A percentile compares a stretch with the other conserved stretches of the same genome.
phyloP scores from a whole-genome alignment of 37 sponge, comb jelly and placozoan species.

The Haliclona indistincta region DNA sequence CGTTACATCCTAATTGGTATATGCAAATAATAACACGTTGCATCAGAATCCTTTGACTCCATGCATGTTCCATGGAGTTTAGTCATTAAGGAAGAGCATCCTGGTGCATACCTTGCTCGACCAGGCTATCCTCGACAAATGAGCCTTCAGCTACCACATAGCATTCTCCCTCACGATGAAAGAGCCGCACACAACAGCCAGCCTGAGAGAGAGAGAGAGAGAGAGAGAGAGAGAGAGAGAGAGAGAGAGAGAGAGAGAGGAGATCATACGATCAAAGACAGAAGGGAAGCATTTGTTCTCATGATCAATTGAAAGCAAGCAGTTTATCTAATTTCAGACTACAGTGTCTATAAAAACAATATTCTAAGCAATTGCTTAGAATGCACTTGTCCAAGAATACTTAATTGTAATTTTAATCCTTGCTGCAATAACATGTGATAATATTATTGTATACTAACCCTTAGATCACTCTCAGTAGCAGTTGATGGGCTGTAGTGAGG shows the following conservation, averaged over 20 bases:
- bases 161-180: conserved; percentile 74
- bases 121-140: conserved; percentile 52
- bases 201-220: conserved; percentile 40
- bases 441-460: neutral
- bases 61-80: too few relatives aligned
- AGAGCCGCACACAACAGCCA: conserved; percentile 53
- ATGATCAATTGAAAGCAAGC: too few relatives aligned
- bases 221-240: too few relatives aligned
- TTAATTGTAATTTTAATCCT: neutral
- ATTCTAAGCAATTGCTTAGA: too few relatives aligned
- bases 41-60: too few relatives aligned
- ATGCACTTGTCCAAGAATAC: neutral
- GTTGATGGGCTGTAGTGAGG: conserved; percentile 5
- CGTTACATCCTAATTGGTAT: too few relatives aligned
- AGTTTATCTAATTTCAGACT: too few relatives aligned
- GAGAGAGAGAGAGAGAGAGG: too few relatives aligned
- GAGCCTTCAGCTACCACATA: conserved; percentile 80
- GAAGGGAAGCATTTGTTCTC: too few relatives aligned
- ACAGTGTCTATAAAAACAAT: too few relatives aligned
- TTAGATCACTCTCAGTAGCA: neutral
- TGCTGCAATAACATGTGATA: neutral
- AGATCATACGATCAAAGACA: too few relatives aligned
- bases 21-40: too few relatives aligned
- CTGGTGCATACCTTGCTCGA: conserved; percentile 3
- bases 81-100: neutral